Evolutionary conservation across 2,888 invertebrate species (phyloP).

Genomic region (Pandemis corylana): DNA sequence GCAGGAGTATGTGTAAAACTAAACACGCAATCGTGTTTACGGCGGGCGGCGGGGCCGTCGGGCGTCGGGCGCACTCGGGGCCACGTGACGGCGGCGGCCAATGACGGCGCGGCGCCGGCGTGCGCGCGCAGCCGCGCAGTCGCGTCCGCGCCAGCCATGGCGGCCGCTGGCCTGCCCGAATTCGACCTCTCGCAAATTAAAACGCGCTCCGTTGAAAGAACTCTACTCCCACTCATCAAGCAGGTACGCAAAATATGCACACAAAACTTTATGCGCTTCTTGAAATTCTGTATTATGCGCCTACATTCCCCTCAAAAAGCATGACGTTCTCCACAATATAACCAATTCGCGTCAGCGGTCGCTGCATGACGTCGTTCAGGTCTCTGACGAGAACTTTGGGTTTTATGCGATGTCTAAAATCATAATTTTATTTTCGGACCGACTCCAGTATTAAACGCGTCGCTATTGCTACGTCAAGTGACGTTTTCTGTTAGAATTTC

Average conservation of each 20-base stretch:
- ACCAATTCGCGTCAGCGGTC: constrained; percentile 57
- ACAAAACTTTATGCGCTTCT: constrained; percentile 48
- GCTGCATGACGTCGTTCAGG: constrained; percentile 68
- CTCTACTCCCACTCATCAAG: constrained; percentile 96
- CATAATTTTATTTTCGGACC: constrained; percentile 72
- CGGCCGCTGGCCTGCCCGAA: constrained; percentile 86
- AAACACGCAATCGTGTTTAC: constrained; percentile 62
- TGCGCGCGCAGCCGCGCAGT: constrained; percentile 79
- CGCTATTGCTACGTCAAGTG: constrained; percentile 56
- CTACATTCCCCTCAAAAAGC: constrained; percentile 43
- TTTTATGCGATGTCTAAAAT: constrained; percentile 73
- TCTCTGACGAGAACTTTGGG: constrained; percentile 63
- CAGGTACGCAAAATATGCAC: constrained; percentile 88
- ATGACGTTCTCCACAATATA: constrained; percentile 48
- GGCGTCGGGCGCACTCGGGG: constrained; percentile 50
- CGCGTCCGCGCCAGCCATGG: constrained; percentile 84
- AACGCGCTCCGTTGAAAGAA: constrained; percentile 97
- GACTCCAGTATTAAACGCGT: constrained; percentile 62
- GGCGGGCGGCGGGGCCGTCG: constrained; percentile 48
- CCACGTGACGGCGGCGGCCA: constrained; percentile 69
- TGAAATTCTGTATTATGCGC: constrained; percentile 34
- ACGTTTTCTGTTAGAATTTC: constrained; percentile 71
- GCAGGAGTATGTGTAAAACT: constrained; percentile 64
- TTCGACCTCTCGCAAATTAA: constrained; percentile 91
- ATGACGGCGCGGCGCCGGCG: constrained; percentile 56